Conservation (phyloP, 2,797 vertebrate species). For the Enteromius argenteus region DNA sequence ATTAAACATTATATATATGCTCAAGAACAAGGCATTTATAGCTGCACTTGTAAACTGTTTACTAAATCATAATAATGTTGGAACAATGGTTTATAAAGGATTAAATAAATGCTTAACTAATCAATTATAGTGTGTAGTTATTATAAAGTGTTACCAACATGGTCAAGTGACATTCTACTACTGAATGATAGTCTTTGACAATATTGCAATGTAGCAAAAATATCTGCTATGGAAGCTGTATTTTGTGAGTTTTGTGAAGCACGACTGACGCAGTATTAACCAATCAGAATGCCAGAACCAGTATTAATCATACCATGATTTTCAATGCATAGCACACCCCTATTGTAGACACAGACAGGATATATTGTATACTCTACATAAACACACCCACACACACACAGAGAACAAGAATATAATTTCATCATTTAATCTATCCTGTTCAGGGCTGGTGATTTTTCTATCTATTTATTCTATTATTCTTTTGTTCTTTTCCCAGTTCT, state of each 20-base stretch:
- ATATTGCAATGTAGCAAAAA: neutral
- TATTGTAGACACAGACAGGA: neutral
- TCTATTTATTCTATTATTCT: neutral
- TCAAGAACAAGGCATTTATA: too few relatives aligned
- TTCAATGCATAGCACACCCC: neutral
- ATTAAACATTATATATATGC: too few relatives aligned
- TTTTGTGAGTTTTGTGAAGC: neutral
- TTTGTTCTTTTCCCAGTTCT: constrained; percentile 11
- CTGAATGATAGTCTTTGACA: neutral
- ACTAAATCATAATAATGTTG: too few relatives aligned
- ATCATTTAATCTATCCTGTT: neutral
- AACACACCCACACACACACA: neutral
- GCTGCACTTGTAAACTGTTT: too few relatives aligned
- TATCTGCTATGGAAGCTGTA: neutral
- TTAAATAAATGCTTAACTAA: too few relatives aligned
- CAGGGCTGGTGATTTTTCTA: neutral
- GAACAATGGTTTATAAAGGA: too few relatives aligned
- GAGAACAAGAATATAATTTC: neutral
- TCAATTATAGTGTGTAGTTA: too few relatives aligned
- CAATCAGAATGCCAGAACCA: neutral
- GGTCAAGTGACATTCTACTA: neutral
- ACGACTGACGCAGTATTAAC: neutral
- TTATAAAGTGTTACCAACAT: too few relatives aligned
- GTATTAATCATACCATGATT: neutral
- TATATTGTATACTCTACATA: neutral